Evolutionary conservation across 2,113 vertebrate genomes (phyloP).

Genomic region (Coptodon bakossiorum): DNA sequence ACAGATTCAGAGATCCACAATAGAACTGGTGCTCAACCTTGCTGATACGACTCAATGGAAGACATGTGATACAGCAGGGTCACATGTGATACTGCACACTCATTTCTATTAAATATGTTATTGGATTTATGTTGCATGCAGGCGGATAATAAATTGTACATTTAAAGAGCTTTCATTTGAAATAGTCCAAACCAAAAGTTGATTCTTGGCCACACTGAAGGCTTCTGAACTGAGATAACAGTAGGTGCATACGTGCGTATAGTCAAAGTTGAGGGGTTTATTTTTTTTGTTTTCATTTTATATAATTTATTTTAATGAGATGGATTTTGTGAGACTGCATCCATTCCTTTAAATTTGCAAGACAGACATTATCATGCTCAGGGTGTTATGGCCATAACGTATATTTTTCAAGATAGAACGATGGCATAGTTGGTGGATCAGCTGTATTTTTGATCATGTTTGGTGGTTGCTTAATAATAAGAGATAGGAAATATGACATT

Average conservation of each 20-base stretch:
- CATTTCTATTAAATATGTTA: not conserved
- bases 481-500: not conserved
- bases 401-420: not conserved
- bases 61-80: not conserved
- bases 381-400: not conserved
- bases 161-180: not conserved
- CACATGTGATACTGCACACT: not conserved
- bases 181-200: not conserved
- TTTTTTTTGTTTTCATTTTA: not conserved
- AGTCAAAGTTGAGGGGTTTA: not conserved
- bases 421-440: not conserved
- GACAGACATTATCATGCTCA: not conserved
- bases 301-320: not conserved
- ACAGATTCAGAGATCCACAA: not conserved
- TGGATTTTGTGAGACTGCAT: not conserved
- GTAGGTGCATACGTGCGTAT: not conserved
- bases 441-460: not conserved
- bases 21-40: conserved; percentile 16
- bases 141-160: not conserved
- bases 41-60: not conserved
- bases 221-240: not conserved
- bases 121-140: not conserved
- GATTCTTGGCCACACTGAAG: not conserved
- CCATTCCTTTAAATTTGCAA: not conserved
- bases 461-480: not conserved